Evolutionary conservation across 2,797 vertebrate species (phyloP).

Genomic region (Picus viridis): DNA sequence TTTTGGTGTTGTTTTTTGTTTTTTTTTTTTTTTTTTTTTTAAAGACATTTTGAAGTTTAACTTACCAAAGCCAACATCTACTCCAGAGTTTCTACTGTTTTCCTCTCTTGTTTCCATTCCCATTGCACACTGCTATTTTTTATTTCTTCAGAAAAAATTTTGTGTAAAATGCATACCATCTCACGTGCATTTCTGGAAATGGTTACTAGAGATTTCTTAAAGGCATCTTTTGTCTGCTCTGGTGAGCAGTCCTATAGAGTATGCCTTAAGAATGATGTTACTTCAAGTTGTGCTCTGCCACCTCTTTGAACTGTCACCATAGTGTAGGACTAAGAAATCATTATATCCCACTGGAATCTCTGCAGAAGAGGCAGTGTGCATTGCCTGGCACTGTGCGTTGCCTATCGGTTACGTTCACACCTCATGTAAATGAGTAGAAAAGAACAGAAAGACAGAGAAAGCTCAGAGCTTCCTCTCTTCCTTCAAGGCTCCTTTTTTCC

Average conservation of each 20-base stretch:
- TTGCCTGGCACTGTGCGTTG: background rate
- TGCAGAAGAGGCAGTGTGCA: background rate
- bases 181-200: background rate
- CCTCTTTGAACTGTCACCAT: background rate
- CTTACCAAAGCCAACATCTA: background rate
- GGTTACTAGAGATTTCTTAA: background rate
- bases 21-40: background rate
- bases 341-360: background rate
- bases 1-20: background rate
- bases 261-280: background rate
- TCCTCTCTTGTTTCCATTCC: background rate
- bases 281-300: background rate
- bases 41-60: background rate
- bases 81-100: background rate
- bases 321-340: background rate
- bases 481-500: constrained; percentile 31
- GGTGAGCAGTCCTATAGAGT: background rate
- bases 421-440: constrained; percentile 24
- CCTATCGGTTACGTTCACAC: constrained; percentile 10
- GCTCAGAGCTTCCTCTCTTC: constrained; percentile 34
- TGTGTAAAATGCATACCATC: background rate
- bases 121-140: background rate
- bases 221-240: background rate
- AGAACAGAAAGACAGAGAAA: constrained; percentile 27
- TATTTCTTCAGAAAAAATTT: background rate